These are phyloP conservation scores for Danionella dracula DNA, from an alignment of 2,797 vertebrate species.

Conservation along the genomic window DNA sequence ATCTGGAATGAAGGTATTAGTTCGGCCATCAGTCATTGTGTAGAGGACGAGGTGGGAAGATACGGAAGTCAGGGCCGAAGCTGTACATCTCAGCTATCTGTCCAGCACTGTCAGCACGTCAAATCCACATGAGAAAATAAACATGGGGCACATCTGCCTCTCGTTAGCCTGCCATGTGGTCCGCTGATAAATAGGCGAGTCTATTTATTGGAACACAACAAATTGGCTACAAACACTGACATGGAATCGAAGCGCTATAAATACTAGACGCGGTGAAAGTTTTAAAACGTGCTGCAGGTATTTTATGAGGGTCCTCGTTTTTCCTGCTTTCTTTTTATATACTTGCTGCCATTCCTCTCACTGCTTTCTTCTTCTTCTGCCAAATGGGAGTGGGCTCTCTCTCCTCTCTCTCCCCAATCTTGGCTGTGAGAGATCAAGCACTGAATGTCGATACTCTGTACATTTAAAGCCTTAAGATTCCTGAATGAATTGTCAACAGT, in stretches of 20 bases:
- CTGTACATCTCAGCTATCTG: conserved; percentile 68
- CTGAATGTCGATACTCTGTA: conserved; percentile 18
- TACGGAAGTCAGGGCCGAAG: conserved; percentile 56
- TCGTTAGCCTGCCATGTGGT: conserved; percentile 82
- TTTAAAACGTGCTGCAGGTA: conserved; percentile 73
- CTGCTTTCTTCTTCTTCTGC: conserved; percentile 63
- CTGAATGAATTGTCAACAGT: conserved; percentile 77
- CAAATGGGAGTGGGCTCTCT: conserved; percentile 20
- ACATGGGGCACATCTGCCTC: conserved; percentile 83
- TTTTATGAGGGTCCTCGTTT: conserved; percentile 65
- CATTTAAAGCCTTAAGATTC: conserved; percentile 65
- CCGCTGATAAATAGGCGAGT: conserved; percentile 77
- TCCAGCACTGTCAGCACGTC: conserved; percentile 68
- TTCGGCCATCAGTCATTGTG: conserved; percentile 22
- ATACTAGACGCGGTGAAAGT: conserved; percentile 71
- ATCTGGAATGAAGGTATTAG: conserved; percentile 23
- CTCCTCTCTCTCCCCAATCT: neutral
- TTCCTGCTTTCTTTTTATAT: conserved; percentile 59
- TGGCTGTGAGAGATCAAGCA: conserved; percentile 24
- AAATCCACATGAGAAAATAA: conserved; percentile 74
- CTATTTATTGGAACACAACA: conserved; percentile 84
- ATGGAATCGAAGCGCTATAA: conserved; percentile 76
- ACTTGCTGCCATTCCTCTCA: conserved; percentile 62
- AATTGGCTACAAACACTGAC: conserved; percentile 80
- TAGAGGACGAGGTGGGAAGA: conserved; percentile 36